Evolutionary conservation across 2,888 invertebrate species (phyloP), one percentile per base, ranked within the genome.

Genomic region (Leucoptera coffeella): DNA sequence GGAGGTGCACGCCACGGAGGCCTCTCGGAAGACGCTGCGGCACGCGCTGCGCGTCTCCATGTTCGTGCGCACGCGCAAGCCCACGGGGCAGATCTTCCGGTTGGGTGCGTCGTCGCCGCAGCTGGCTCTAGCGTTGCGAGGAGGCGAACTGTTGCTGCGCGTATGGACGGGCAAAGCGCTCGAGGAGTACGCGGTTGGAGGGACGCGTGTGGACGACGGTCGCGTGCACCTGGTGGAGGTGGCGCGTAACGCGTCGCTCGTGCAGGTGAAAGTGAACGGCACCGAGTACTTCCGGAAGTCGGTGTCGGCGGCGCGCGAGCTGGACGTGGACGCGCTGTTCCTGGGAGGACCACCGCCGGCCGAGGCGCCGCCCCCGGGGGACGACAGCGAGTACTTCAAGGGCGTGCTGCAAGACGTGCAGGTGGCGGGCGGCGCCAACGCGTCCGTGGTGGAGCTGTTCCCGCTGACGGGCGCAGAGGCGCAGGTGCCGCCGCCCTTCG

Each of bases 351-450:
- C 85, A 23, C 32, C 22, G 27, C 34, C 4, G 32, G 32, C 14
- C 23, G 37, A 11, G 31, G 32, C 13, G 19, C 32, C 13, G 25
- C 35, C 5, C 22, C 30, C 10, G 29, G 40, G n/a, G 23, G 35
- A 22, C 30, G 73, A 71, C 30, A 52, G 57, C 28, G 67, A 72
- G 5, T 77, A 76, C 52, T 91, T 89, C 54, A 91, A 90, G 53
- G 94, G 94, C n/a, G 82, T 93, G 26, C 87, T 94, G 36, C 93
- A 94, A 51, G 94, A 95, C 48, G 87, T 93, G 3, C 85, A 91
- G 64, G 82, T 92, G 38, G 75, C 78, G 30, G 87, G 88, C 50
- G 90, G 89, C 12, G 76, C 81, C 12, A 78, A 81, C 41, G 80
- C 78, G 28, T 84, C 85, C 75, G 78, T 88, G 14, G 89, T 90